Percentiles rank a stretch among this genome's conserved stretches.
Evolutionary conservation across 2,113 vertebrate species (phyloP).

Genomic region (Hyaena hyaena): DNA sequence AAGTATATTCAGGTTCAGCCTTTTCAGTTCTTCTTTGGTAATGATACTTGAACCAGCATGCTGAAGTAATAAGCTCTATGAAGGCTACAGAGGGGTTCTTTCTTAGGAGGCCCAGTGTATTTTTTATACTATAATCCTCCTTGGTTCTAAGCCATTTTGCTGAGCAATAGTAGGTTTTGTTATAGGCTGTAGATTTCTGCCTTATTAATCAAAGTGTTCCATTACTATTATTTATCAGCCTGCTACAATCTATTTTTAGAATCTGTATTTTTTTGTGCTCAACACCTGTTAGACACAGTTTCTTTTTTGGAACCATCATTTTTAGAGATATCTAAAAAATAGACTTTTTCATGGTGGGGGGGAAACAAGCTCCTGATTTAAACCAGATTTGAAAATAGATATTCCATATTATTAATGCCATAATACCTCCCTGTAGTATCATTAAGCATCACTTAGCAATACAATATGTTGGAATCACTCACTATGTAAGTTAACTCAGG

Average conservation of each 20-base stretch:
- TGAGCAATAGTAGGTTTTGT: neutral
- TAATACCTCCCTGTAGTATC: neutral
- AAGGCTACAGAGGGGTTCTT: neutral
- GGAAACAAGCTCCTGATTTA: neutral
- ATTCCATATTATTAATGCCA: neutral
- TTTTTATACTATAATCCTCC: neutral
- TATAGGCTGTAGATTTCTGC: neutral
- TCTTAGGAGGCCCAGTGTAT: neutral
- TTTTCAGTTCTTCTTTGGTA: neutral
- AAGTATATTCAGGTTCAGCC: neutral
- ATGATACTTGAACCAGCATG: neutral
- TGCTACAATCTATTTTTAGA: neutral
- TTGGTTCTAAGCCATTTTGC: neutral
- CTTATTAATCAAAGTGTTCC: neutral
- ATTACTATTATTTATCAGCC: neutral
- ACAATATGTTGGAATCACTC: neutral
- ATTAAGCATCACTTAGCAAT: neutral
- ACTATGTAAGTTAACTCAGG: neutral
- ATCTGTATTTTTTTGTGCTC: neutral
- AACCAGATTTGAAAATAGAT: slow-evolving; percentile 31
- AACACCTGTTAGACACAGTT: neutral
- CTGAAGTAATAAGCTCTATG: neutral
- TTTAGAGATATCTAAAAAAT: neutral
- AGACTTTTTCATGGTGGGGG: neutral
- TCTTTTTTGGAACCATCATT: neutral